phyloP scores from a whole-genome alignment of 1,140 invertebrate species.

The Cotesia glomerata region DNA sequence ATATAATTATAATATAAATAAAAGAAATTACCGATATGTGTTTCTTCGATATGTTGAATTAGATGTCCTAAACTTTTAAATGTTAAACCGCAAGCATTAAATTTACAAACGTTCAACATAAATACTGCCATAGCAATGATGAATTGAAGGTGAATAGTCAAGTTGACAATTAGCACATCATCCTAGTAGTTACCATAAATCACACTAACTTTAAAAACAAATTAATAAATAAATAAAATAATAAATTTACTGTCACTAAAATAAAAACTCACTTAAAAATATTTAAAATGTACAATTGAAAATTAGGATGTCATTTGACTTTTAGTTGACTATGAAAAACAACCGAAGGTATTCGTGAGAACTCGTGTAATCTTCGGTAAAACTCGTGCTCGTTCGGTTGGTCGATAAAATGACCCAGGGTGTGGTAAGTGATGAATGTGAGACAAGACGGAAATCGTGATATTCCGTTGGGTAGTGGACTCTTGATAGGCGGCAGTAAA shows the following conservation, averaged over 20 bases:
- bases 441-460: constrained; percentile 40
- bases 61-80: constrained; percentile 80
- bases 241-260: no score
- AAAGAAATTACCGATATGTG: constrained; percentile 75
- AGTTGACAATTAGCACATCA: not conserved
- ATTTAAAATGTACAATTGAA: not conserved
- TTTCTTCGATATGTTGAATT: constrained; percentile 85
- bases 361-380: constrained; percentile 51
- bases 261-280: no score
- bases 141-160: constrained; percentile 14
- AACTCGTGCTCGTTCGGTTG: constrained; percentile 50
- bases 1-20: not conserved
- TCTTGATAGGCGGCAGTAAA: constrained; percentile 24
- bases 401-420: constrained; percentile 53
- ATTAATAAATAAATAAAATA: no score
- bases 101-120: constrained; percentile 86
- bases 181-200: not conserved
- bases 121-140: constrained; percentile 78
- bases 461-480: constrained; percentile 28
- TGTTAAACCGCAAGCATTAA: constrained; percentile 81
- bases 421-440: constrained; percentile 37
- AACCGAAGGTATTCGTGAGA: constrained; percentile 50
- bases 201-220: no score
- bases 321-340: constrained; percentile 29
- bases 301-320: constrained; percentile 29